Evolutionary conservation across 2,888 invertebrate genomes (phyloP).

Genomic region (Calephelis perditalis): DNA sequence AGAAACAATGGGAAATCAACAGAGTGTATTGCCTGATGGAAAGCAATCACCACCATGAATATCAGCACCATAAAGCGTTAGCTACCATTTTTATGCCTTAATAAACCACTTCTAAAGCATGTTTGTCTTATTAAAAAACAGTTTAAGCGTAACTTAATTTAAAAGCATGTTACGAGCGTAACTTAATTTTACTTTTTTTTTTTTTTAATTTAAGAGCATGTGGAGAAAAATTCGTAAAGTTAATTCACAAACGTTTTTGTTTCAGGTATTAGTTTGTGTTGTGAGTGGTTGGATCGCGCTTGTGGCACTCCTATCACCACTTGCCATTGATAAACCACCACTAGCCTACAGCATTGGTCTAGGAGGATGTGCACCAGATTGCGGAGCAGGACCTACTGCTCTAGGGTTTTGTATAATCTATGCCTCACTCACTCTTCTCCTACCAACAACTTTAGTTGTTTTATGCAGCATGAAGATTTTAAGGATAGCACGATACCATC

Average conservation of each 20-base stretch:
- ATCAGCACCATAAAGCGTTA: too few relatives aligned
- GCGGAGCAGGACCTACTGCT: conserved; percentile 78
- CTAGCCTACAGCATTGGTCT: conserved; percentile 63
- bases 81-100: too few relatives aligned
- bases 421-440: conserved; percentile 80
- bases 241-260: conserved; percentile 18
- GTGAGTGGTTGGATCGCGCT: conserved; percentile 83
- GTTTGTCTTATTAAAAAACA: too few relatives aligned
- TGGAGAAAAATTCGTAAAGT: too few relatives aligned
- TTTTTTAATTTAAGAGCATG: too few relatives aligned
- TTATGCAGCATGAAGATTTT: conserved; percentile 85
- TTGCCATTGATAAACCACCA: conserved; percentile 78
- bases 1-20: too few relatives aligned
- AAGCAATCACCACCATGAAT: too few relatives aligned
- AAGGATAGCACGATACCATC: conserved; percentile 84
- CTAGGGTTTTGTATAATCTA: conserved; percentile 82
- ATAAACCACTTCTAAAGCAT: too few relatives aligned
- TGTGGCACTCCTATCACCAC: conserved; percentile 80
- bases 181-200: too few relatives aligned
- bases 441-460: conserved; percentile 83
- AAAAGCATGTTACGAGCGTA: too few relatives aligned
- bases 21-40: too few relatives aligned
- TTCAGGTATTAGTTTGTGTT: conserved; percentile 81
- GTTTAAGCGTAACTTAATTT: too few relatives aligned
- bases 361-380: conserved; percentile 83